phyloP scores from a whole-genome alignment of 35 echinoderm and acorn worm genomes.

The Diadema setosum region DNA sequence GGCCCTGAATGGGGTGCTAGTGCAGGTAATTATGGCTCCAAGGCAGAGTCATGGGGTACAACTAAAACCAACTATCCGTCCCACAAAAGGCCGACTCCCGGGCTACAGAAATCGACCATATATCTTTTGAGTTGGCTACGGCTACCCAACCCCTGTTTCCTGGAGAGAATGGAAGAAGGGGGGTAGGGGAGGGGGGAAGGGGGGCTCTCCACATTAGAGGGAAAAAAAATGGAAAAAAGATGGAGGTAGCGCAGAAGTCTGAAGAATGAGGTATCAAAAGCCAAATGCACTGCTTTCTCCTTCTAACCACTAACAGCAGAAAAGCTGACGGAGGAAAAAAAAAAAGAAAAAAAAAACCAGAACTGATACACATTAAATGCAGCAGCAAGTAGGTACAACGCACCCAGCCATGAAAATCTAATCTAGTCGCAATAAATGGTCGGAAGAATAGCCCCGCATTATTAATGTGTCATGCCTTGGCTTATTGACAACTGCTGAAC shows the following conservation, averaged over 20 bases:
- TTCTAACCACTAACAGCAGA: no score
- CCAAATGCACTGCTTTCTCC: no score
- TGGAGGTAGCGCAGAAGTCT: neutral
- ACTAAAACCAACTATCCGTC: neutral
- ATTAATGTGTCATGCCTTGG: neutral
- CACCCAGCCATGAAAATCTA: neutral
- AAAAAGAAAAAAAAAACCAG: neutral
- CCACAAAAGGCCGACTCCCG: neutral
- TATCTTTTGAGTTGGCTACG: neutral
- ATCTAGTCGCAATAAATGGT: neutral
- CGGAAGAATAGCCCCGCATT: neutral
- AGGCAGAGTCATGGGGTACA: neutral
- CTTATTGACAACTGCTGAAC: neutral
- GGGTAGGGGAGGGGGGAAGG: neutral
- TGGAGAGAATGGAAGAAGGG: neutral
- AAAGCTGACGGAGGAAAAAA: no score
- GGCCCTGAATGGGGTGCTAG: neutral
- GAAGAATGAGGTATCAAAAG: neutral
- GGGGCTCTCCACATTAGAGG: neutral
- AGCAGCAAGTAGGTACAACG: neutral
- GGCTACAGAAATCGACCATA: constrained; percentile 1
- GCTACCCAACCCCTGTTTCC: neutral
- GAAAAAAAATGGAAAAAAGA: neutral
- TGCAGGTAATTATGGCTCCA: constrained; percentile 15
- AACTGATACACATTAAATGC: neutral